Base-by-base conservation (phyloP, 2,888 invertebrate genomes). In the Chymomyza amoena region DNA sequence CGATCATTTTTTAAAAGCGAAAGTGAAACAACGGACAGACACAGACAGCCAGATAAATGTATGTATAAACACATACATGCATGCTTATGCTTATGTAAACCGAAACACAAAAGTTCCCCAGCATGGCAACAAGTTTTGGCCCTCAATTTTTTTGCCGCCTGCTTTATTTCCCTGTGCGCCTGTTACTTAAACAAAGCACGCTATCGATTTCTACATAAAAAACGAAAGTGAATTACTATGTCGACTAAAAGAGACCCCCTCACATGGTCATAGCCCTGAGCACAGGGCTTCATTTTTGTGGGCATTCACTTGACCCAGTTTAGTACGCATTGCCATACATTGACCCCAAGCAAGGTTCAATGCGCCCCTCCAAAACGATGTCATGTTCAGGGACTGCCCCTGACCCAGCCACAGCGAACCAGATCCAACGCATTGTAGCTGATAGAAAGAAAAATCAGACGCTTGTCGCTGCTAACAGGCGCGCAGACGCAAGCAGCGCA, bases 121-220 rank as follows among this genome's bases (percentile, higher is more conserved):
- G 39, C 39, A 39, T 10, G 39, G 10, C 39, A 39, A 39, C 39
- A 39, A 39, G 39, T 39, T 39, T 10, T 3, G 39, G 39, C 39
- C 39, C 39, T 39, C 39, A 39, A 39, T 7, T 39, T 39, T 39
- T 13, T 39, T 39, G 52, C 52, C 10, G 6, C 28, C 36, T 36
- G 61, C 13, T n/a, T 4, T n/a, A 32, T n/a, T 10, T 10, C 68
- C 56, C 82, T 88, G 89, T 6, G 69, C 69, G 76, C 89, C 90
- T 87, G 81, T 57, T 81, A 65, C 71, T 59, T 75, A 84, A 80
- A 78, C 89, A 88, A 89, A 89, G 83, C 79, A 78, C 75, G 84
- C 87, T 89, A 84, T 89, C 89, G 89, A 89, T 90, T 89, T 89
- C 90, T 89, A 88, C 88, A 84, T 86, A 81, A 86, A 89, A 89